These are phyloP conservation scores for Podarcis muralis DNA, from an alignment of 2,113 vertebrate genomes.

Conservation along the genomic window DNA sequence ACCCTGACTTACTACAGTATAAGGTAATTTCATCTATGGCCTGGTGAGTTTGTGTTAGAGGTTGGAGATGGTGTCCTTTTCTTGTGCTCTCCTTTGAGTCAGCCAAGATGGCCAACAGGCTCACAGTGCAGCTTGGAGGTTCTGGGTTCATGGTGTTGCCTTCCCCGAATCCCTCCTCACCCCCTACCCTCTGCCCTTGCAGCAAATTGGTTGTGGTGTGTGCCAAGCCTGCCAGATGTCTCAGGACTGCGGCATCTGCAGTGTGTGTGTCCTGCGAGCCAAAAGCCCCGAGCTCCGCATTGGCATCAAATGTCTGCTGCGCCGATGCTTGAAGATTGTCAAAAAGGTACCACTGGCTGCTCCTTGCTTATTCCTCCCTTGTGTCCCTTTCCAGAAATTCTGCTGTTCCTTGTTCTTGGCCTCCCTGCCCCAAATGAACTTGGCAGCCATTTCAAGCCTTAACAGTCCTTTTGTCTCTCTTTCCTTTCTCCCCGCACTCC, in stretches of 20 bases:
- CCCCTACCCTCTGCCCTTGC: slow-evolving; percentile 38
- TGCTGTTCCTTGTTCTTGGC: slow-evolving; percentile 36
- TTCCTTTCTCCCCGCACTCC: slow-evolving; percentile 4
- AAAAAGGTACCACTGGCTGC: slow-evolving; percentile 59
- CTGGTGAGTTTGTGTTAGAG: neutral
- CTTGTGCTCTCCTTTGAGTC: neutral
- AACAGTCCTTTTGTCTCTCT: neutral
- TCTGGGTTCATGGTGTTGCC: neutral
- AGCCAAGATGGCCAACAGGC: neutral
- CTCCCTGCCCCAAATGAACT: neutral
- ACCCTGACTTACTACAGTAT: neutral
- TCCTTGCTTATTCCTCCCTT: slow-evolving; percentile 10
- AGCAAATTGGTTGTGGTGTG: slow-evolving; percentile 72
- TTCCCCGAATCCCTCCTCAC: slow-evolving; percentile 15
- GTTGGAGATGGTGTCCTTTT: neutral
- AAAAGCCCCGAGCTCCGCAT: slow-evolving; percentile 58
- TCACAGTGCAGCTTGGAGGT: neutral
- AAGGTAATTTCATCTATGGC: neutral
- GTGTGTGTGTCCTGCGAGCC: slow-evolving; percentile 65
- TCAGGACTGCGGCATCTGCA: slow-evolving; percentile 71
- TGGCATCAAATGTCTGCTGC: slow-evolving; percentile 69
- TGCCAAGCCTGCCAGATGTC: slow-evolving; percentile 69
- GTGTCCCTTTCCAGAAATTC: slow-evolving; percentile 1
- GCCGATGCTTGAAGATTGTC: slow-evolving; percentile 72
- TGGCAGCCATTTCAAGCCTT: neutral